These are phyloP conservation scores for Chloroclystis v-ata DNA, from an alignment of 2,888 invertebrate genomes.

Conservation along the genomic window DNA sequence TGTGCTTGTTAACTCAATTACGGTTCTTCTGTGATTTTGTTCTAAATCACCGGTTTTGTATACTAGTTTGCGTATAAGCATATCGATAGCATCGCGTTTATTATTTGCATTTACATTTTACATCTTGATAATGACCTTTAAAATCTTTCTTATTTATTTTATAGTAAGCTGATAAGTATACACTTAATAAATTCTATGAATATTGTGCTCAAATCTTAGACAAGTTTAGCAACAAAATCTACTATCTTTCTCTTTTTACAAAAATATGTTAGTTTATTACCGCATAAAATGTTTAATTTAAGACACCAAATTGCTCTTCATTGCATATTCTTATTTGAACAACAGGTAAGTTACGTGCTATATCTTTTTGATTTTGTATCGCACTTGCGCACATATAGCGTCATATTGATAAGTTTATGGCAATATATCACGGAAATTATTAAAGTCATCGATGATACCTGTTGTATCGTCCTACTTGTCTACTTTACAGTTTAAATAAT, in stretches of 20 bases:
- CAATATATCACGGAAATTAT: constrained; percentile 4
- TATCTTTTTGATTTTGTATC: constrained; percentile 24
- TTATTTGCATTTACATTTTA: not conserved
- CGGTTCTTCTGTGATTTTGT: constrained; percentile 7
- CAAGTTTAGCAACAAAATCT: too few species aligned
- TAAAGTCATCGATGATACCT: not conserved
- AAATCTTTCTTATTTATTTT: not conserved
- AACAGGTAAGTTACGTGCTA: constrained; percentile 17
- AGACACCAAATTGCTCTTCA: not conserved
- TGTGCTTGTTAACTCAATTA: constrained; percentile 17
- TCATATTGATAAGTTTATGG: constrained; percentile 17
- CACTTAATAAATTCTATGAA: too few species aligned
- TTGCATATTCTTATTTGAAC: constrained; percentile 12
- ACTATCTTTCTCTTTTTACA: too few species aligned
- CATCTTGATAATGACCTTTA: not conserved
- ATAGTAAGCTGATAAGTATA: too few species aligned
- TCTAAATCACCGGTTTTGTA: constrained; percentile 1
- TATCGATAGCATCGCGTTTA: not conserved
- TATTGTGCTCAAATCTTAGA: too few species aligned
- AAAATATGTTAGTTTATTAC: not conserved
- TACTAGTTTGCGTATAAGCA: not conserved
- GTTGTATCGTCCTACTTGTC: not conserved
- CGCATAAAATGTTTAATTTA: constrained; percentile 5
- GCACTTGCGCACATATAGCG: constrained; percentile 26
- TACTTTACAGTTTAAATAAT: not conserved